phyloP scores from a whole-genome alignment of 2,113 vertebrate species.

The Erythrocercus mccallii region DNA sequence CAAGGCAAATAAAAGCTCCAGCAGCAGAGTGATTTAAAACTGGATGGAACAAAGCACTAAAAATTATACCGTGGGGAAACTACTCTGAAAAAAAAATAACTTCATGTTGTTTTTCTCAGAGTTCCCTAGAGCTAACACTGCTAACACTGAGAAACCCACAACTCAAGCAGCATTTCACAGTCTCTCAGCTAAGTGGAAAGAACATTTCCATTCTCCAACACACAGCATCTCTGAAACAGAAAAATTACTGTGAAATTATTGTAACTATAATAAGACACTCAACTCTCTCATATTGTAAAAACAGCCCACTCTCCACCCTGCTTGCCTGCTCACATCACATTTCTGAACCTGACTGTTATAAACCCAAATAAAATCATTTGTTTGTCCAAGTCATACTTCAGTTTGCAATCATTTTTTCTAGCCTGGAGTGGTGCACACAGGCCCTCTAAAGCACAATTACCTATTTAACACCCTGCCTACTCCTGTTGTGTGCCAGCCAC shows the following conservation, averaged over 20 bases:
- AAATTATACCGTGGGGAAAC: constrained; percentile 34
- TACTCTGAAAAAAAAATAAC: not conserved
- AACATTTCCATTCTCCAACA: not conserved
- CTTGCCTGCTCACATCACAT: not conserved
- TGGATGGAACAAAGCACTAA: constrained; percentile 38
- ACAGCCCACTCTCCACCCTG: not conserved
- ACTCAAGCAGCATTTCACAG: not conserved
- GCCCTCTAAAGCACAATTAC: not conserved
- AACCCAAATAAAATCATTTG: not conserved
- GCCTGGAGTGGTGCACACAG: not conserved
- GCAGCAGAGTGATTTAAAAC: constrained; percentile 37
- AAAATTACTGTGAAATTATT: not conserved
- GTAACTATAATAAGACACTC: not conserved
- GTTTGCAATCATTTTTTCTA: not conserved
- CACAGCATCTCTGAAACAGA: not conserved
- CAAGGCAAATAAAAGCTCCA: constrained; percentile 35
- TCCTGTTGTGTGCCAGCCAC: not conserved
- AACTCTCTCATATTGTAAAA: not conserved
- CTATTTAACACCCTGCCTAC: not conserved
- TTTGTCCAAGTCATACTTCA: not conserved
- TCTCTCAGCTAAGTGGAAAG: not conserved
- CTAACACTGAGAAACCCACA: constrained; percentile 15
- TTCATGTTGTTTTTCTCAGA: constrained; percentile 34
- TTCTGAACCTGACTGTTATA: not conserved
- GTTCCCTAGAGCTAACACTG: constrained; percentile 14